Percentiles rank a stretch among this genome's conserved stretches.
Evolutionary conservation across 2,113 vertebrate species (phyloP).

Genomic region (Opisthocomus hoazin): DNA sequence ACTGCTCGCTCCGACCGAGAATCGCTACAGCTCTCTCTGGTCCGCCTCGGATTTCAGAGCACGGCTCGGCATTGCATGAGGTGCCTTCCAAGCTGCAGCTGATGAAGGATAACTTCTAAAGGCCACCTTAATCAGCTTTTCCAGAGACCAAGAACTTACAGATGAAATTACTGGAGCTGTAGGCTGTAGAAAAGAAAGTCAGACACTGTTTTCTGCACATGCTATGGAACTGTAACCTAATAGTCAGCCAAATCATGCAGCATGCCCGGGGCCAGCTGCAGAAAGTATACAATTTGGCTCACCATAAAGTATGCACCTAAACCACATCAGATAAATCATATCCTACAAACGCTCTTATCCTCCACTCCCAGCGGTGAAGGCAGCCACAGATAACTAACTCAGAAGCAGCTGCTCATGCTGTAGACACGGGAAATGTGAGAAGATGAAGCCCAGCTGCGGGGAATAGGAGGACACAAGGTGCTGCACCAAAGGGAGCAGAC

Average conservation of each 20-base stretch:
- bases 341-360: neutral
- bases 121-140: neutral
- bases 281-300: neutral
- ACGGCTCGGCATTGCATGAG: neutral
- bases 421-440: neutral
- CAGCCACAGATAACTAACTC: neutral
- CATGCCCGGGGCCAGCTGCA: neutral
- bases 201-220: neutral
- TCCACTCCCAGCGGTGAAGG: neutral
- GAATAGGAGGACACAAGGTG: neutral
- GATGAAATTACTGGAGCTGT: neutral
- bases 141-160: neutral
- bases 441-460: neutral
- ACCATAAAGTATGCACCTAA: neutral
- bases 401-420: neutral
- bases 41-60: neutral
- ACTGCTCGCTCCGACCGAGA: neutral
- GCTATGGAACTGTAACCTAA: neutral
- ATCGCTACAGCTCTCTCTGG: neutral
- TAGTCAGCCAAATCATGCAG: neutral
- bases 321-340: conserved; percentile 34
- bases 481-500: neutral
- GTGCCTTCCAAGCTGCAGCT: neutral
- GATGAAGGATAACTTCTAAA: neutral
- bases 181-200: neutral